A percentile compares a stretch with the other conserved stretches of the same genome.
phyloP scores from a whole-genome alignment of 2,797 vertebrate species.

The Labeo calbasu region DNA sequence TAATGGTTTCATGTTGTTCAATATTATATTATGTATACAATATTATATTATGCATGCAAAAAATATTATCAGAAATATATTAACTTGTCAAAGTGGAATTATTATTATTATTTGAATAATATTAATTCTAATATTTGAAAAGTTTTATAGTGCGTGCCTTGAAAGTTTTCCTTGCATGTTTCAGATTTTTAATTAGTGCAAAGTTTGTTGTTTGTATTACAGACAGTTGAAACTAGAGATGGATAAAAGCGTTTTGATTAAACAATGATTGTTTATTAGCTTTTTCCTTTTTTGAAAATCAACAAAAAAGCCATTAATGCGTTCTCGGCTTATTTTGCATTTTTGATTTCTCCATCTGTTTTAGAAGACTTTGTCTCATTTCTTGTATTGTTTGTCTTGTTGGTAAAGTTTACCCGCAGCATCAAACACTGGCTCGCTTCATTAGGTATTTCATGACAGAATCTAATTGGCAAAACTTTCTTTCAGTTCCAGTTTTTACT shows the following conservation, averaged over 20 bases:
- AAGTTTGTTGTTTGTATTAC: conserved; percentile 15
- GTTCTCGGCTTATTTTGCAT: conserved; percentile 67
- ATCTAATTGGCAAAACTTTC: conserved; percentile 73
- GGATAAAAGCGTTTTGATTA: conserved; percentile 14
- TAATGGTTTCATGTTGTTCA: not conserved
- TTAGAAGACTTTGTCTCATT: conserved; percentile 42
- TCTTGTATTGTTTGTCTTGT: conserved; percentile 58
- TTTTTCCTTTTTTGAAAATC: conserved; percentile 18
- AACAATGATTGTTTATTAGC: conserved; percentile 16
- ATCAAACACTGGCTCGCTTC: conserved; percentile 75
- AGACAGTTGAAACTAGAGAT: conserved; percentile 20
- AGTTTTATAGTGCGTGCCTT: not conserved
- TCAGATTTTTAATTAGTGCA: conserved; percentile 18
- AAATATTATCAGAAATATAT: too few relatives aligned
- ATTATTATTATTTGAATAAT: not conserved
- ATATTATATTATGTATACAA: too few relatives aligned
- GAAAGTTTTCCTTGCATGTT: not conserved
- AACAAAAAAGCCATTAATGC: conserved; percentile 67
- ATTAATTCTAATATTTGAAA: not conserved
- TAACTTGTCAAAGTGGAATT: too few relatives aligned
- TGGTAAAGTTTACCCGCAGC: conserved; percentile 68
- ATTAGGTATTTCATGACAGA: conserved; percentile 74
- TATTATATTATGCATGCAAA: too few relatives aligned
- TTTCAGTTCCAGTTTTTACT: conserved; percentile 71
- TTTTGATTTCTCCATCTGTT: conserved; percentile 73